Evolutionary conservation across 2,797 vertebrate genomes (phyloP).

Genomic region (Syngnathus acus): DNA sequence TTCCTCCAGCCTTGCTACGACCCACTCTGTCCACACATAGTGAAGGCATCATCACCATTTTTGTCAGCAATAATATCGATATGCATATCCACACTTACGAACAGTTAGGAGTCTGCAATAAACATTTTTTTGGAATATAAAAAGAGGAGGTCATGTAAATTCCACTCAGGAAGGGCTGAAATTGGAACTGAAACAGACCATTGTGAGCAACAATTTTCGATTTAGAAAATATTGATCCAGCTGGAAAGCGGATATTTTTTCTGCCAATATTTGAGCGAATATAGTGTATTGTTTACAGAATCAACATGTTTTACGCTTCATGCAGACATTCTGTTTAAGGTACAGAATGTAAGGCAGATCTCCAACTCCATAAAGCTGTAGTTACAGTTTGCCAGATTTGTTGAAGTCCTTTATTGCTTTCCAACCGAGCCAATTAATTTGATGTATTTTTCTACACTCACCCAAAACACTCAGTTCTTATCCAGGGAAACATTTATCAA

Average conservation of each 20-base stretch:
- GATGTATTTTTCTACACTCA: background rate
- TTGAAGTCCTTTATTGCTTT: background rate
- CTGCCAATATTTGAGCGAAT: too few species aligned
- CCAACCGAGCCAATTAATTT: background rate
- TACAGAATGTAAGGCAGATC: background rate
- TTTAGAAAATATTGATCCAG: background rate
- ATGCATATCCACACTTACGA: too few species aligned
- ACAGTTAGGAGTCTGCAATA: too few species aligned
- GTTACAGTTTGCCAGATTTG: background rate
- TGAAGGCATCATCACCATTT: too few species aligned
- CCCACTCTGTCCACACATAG: background rate
- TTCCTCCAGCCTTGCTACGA: background rate
- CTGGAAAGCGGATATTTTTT: background rate
- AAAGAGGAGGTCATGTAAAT: too few species aligned
- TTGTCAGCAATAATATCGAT: conserved; percentile 33
- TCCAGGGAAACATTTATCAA: too few species aligned
- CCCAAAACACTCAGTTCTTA: background rate
- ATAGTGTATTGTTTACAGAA: too few species aligned
- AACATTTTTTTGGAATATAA: too few species aligned
- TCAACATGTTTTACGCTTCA: too few species aligned
- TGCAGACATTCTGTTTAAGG: background rate
- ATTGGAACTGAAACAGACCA: background rate
- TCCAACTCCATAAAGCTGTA: background rate
- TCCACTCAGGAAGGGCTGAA: too few species aligned
- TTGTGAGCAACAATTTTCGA: background rate